Conservation (phyloP, 2,113 vertebrate species). For the Boleophthalmus pectinirostris region DNA sequence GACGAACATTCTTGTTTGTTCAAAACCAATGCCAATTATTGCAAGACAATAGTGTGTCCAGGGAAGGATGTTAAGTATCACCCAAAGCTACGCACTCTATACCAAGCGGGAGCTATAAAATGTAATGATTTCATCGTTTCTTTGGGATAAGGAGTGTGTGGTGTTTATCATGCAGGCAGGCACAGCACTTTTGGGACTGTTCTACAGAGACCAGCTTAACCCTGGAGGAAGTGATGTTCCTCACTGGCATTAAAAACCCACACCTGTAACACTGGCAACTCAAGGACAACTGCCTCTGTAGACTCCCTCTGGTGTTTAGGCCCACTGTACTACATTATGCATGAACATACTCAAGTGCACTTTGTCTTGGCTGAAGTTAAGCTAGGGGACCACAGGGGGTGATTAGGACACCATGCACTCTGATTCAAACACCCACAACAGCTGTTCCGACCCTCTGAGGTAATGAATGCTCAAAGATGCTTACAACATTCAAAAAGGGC, state of each 20-base stretch:
- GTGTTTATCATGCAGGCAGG: constrained; percentile 49
- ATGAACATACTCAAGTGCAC: constrained; percentile 59
- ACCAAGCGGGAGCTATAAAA: constrained; percentile 36
- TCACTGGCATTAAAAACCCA: constrained; percentile 19
- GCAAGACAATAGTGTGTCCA: too few relatives aligned
- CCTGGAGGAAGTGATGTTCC: constrained; percentile 31
- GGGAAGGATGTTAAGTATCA: neutral
- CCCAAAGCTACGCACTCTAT: constrained; percentile 20
- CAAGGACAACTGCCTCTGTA: constrained; percentile 48
- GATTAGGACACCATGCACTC: constrained; percentile 67
- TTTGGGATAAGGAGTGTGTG: constrained; percentile 39
- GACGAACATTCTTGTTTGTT: too few relatives aligned
- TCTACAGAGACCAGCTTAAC: constrained; percentile 7
- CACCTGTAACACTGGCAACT: constrained; percentile 58
- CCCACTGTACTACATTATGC: constrained; percentile 61
- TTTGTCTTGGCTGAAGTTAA: constrained; percentile 66
- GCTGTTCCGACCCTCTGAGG: constrained; percentile 50
- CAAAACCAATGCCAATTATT: too few relatives aligned
- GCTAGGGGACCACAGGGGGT: constrained; percentile 55
- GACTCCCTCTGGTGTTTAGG: constrained; percentile 20
- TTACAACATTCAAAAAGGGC: constrained; percentile 49
- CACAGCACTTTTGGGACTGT: constrained; percentile 5
- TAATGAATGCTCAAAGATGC: constrained; percentile 57
- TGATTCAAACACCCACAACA: constrained; percentile 66
- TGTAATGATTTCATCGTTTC: constrained; percentile 45